Percentiles rank a stretch among this genome's conserved stretches.
Conservation (phyloP, 2,888 invertebrate genomes). For the Philonicus albiceps region DNA sequence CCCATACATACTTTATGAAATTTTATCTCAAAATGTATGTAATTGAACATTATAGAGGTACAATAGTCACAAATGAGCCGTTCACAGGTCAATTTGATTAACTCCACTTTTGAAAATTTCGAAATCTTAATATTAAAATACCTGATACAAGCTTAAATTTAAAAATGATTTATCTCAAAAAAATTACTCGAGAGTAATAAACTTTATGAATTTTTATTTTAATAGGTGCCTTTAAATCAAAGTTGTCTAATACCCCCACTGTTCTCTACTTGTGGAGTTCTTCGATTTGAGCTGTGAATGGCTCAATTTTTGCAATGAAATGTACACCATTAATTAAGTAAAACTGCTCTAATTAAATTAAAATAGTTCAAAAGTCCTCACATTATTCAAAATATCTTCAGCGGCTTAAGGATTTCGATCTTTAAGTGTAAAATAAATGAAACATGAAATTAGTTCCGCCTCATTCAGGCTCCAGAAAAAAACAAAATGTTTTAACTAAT, state of each 20-base stretch:
- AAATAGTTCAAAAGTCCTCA: neutral
- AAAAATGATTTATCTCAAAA: too few relatives aligned
- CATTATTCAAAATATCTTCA: neutral
- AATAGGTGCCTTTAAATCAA: too few relatives aligned
- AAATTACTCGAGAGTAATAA: too few relatives aligned
- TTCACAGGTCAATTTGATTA: too few relatives aligned
- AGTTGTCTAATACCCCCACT: too few relatives aligned
- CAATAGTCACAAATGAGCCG: too few relatives aligned
- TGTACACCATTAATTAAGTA: neutral
- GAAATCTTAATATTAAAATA: too few relatives aligned
- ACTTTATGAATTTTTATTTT: too few relatives aligned
- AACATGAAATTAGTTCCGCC: slow-evolving; percentile 6
- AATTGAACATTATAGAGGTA: neutral
- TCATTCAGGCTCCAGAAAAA: neutral
- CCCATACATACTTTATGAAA: neutral
- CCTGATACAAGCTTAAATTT: too few relatives aligned
- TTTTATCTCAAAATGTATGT: neutral
- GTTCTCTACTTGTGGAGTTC: too few relatives aligned
- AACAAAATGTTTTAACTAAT: neutral
- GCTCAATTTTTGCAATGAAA: neutral
- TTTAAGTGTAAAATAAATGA: neutral
- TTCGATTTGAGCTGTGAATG: too few relatives aligned
- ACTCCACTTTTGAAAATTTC: too few relatives aligned
- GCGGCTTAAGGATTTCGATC: neutral
- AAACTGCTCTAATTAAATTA: neutral